phyloP scores from a whole-genome alignment of 2,113 vertebrate genomes.

The Nerophis ophidion region DNA sequence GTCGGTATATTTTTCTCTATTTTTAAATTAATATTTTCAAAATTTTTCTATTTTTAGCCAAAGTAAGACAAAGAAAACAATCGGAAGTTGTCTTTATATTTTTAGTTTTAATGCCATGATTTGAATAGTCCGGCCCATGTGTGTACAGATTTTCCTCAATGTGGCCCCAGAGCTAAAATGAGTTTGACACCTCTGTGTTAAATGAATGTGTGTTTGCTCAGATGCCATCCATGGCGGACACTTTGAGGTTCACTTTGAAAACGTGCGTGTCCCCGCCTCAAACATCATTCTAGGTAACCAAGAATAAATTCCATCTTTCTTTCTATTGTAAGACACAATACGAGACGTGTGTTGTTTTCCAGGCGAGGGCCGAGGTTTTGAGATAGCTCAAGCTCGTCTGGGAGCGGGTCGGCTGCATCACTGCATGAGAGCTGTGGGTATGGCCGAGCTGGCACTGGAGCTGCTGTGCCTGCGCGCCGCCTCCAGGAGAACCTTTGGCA shows the following conservation, averaged over 20 bases:
- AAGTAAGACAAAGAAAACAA: too few species aligned
- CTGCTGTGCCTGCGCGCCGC: slow-evolving; percentile 78
- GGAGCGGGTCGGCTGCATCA: slow-evolving; percentile 89
- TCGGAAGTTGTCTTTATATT: too few species aligned
- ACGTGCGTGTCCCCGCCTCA: slow-evolving; percentile 78
- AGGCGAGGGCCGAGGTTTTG: slow-evolving; percentile 91
- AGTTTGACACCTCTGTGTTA: not conserved
- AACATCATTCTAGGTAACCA: slow-evolving; percentile 84
- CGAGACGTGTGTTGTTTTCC: slow-evolving; percentile 2
- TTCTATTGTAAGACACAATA: not conserved
- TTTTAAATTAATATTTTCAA: too few species aligned
- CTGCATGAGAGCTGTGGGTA: slow-evolving; percentile 84
- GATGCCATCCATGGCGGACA: slow-evolving; percentile 88
- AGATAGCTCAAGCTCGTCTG: slow-evolving; percentile 86
- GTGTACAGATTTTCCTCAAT: too few species aligned
- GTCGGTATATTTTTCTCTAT: too few species aligned
- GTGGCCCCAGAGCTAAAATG: too few species aligned
- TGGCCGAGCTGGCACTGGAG: slow-evolving; percentile 77
- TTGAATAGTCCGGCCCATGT: too few species aligned
- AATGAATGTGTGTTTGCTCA: slow-evolving; percentile 37
- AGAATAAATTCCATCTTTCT: not conserved
- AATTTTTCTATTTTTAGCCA: too few species aligned
- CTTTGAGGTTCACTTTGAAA: slow-evolving; percentile 87
- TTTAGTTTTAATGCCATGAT: too few species aligned
- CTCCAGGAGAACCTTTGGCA: slow-evolving; percentile 77